phyloP scores from a whole-genome alignment of 1,140 invertebrate genomes.

The Nixonia krombeini region DNA sequence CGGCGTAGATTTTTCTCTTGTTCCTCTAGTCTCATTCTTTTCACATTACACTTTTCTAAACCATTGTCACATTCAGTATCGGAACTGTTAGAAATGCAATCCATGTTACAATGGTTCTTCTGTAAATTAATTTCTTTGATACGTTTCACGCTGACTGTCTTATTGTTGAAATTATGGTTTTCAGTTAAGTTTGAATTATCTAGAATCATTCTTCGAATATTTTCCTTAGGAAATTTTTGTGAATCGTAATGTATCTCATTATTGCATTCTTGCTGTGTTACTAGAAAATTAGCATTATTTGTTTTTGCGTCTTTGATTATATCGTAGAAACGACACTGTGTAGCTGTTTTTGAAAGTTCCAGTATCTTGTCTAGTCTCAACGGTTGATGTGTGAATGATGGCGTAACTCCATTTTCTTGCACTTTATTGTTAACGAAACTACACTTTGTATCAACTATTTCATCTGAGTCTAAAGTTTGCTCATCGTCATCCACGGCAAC shows the following conservation, averaged over 20 bases:
- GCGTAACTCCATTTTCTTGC: slow-evolving; percentile 37
- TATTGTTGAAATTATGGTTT: slow-evolving; percentile 69
- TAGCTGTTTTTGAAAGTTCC: slow-evolving; percentile 49
- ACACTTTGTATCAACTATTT: slow-evolving; percentile 56
- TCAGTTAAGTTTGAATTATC: slow-evolving; percentile 68
- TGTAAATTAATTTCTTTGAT: slow-evolving; percentile 71
- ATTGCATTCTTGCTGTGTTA: slow-evolving; percentile 71
- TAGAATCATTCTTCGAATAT: slow-evolving; percentile 58
- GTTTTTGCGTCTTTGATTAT: slow-evolving; percentile 77
- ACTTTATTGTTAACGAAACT: slow-evolving; percentile 63
- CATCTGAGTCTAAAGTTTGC: slow-evolving; percentile 56
- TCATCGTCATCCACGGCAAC: no score
- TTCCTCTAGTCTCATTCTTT: slow-evolving; percentile 69
- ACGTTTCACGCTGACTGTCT: slow-evolving; percentile 66
- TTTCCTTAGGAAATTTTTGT: slow-evolving; percentile 75
- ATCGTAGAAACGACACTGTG: slow-evolving; percentile 68
- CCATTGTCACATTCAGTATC: slow-evolving; percentile 62
- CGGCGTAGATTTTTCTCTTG: slow-evolving; percentile 68
- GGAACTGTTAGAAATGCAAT: slow-evolving; percentile 57
- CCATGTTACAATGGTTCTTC: slow-evolving; percentile 55
- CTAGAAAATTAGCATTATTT: slow-evolving; percentile 77
- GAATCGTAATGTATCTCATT: slow-evolving; percentile 76
- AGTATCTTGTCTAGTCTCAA: slow-evolving; percentile 50
- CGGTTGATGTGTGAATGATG: slow-evolving; percentile 11
- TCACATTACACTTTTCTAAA: slow-evolving; percentile 67